Percentiles rank a stretch among this genome's conserved stretches.
These are phyloP conservation scores for Marcusenius ussheri DNA, from an alignment of 2,113 vertebrate species.

Conservation along the genomic window DNA sequence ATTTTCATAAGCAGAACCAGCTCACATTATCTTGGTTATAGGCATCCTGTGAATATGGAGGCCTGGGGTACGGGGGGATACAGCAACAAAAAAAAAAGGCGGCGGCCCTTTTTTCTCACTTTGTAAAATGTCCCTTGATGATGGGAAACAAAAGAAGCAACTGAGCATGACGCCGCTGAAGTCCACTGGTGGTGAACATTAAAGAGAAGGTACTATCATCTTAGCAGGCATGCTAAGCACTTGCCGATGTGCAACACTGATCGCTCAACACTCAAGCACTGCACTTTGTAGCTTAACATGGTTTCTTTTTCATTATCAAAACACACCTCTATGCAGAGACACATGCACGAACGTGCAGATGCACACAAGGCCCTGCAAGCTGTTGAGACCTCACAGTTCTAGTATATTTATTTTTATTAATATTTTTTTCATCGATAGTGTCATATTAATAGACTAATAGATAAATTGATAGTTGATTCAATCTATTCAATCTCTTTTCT, in stretches of 20 bases:
- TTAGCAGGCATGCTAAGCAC: background rate
- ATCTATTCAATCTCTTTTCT: background rate
- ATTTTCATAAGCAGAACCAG: background rate
- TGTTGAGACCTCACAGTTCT: background rate
- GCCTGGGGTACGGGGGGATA: background rate
- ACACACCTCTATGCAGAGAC: slow-evolving; percentile 21
- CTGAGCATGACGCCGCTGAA: slow-evolving; percentile 33
- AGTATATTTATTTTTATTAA: background rate
- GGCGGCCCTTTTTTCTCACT: background rate
- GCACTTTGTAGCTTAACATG: background rate
- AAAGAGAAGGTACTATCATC: slow-evolving; percentile 24
- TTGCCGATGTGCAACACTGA: background rate
- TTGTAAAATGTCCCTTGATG: slow-evolving; percentile 28
- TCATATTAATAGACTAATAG: background rate
- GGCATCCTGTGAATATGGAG: background rate
- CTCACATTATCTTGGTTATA: background rate
- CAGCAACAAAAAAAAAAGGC: background rate
- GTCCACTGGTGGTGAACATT: slow-evolving; percentile 27
- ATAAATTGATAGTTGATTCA: background rate
- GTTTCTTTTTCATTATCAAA: slow-evolving; percentile 37
- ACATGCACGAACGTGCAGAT: background rate
- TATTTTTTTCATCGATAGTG: background rate
- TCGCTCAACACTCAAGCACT: background rate
- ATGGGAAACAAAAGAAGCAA: slow-evolving; percentile 37
- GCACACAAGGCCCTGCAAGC: background rate